These are phyloP conservation scores for Nomia melanderi DNA, from an alignment of 1,140 invertebrate genomes.

Conservation along the genomic window DNA sequence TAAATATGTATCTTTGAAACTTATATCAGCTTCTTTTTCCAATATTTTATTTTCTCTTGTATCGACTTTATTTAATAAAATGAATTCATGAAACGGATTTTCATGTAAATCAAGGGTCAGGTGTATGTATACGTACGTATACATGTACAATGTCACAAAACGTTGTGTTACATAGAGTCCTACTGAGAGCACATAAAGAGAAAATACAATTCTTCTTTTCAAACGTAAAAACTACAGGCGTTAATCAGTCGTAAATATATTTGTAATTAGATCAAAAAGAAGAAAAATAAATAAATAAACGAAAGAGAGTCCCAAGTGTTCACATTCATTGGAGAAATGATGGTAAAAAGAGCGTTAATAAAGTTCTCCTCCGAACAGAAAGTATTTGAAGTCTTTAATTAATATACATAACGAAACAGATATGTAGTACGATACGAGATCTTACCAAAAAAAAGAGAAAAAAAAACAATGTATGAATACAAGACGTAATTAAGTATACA, in stretches of 20 bases:
- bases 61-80: no score
- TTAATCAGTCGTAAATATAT: background rate
- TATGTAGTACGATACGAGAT: conserved; percentile 13
- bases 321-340: conserved; percentile 29
- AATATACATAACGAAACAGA: conserved; percentile 48
- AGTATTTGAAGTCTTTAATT: conserved; percentile 51
- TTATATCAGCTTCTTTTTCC: no score
- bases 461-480: conserved; percentile 33
- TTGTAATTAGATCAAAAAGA: background rate
- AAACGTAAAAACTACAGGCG: conserved; percentile 30
- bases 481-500: conserved; percentile 39
- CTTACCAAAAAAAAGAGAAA: conserved; percentile 11
- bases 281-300: background rate
- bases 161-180: conserved; percentile 35
- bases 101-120: no score
- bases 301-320: background rate
- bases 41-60: no score
- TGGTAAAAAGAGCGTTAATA: conserved; percentile 13
- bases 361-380: conserved; percentile 50
- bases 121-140: background rate
- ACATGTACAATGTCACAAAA: conserved; percentile 7
- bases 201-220: conserved; percentile 25
- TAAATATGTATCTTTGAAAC: no score
- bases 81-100: no score
- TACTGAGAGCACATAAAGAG: conserved; percentile 28